A percentile compares a stretch with the other conserved stretches of the same genome.
Evolutionary conservation across 2,888 invertebrate species (phyloP).

Genomic region (Exocentrus adspersus): DNA sequence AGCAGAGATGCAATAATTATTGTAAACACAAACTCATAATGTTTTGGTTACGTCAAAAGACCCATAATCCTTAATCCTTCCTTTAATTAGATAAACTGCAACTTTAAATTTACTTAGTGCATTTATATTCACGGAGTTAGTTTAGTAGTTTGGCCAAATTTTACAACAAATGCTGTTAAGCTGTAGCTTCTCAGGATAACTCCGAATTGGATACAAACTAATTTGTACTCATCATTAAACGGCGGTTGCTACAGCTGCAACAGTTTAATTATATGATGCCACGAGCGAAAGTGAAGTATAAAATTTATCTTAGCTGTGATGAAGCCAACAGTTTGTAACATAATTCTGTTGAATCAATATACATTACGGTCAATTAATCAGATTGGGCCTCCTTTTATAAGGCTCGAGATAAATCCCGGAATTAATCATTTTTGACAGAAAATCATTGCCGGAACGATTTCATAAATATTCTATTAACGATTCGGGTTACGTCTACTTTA

Average conservation of each 20-base stretch:
- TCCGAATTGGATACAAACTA: neutral
- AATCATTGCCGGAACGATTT: neutral
- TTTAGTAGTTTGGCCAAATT: no score
- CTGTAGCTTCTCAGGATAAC: neutral
- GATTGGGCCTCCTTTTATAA: neutral
- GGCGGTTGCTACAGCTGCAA: neutral
- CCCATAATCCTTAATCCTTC: no score
- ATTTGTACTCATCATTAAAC: neutral
- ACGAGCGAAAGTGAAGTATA: neutral
- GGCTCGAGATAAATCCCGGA: neutral
- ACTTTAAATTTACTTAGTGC: no score
- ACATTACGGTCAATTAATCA: constrained; percentile 2
- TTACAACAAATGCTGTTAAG: no score
- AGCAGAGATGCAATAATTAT: no score
- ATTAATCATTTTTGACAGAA: constrained; percentile 12
- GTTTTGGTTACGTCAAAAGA: no score
- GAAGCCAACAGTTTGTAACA: neutral
- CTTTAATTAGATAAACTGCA: no score
- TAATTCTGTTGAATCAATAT: constrained; percentile 3
- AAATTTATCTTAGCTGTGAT: neutral
- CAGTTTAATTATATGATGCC: neutral
- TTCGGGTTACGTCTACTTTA: neutral
- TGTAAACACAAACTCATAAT: no score
- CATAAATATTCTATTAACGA: constrained; percentile 9
- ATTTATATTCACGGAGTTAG: no score